phyloP scores from a whole-genome alignment of 2,888 invertebrate species.

The Andricus quercusramuli region DNA sequence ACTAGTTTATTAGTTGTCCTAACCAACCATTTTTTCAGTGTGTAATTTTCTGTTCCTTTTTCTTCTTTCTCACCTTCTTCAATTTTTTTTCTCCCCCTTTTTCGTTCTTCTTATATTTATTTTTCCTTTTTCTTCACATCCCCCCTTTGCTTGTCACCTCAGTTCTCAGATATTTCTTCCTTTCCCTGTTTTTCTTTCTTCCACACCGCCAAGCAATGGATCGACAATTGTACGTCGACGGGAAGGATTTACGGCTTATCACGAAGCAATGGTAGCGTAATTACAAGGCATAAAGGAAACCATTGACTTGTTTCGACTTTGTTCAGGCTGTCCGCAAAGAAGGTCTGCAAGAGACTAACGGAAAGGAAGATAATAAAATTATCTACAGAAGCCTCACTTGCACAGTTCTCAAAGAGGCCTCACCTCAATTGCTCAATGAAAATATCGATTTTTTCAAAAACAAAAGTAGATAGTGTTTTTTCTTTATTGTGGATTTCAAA shows the following conservation, averaged over 20 bases:
- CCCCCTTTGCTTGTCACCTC: conserved; percentile 7
- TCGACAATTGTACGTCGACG: conserved; percentile 28
- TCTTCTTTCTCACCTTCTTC: background rate
- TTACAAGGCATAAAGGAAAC: conserved; percentile 31
- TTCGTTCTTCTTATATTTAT: conserved; percentile 24
- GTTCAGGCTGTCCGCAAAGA: conserved; percentile 13
- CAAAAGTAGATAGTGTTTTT: background rate
- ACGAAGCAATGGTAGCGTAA: conserved; percentile 24
- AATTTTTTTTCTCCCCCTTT: conserved; percentile 41
- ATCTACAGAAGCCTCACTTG: background rate
- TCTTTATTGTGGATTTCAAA: background rate
- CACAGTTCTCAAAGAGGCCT: conserved; percentile 4
- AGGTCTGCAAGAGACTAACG: background rate
- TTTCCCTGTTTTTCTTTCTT: conserved; percentile 1
- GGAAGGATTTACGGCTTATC: conserved; percentile 40
- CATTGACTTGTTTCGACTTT: conserved; percentile 34
- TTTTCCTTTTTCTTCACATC: background rate
- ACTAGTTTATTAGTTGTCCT: no score
- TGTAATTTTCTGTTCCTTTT: background rate
- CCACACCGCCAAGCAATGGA: conserved; percentile 34
- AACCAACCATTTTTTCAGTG: no score
- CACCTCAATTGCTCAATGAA: background rate
- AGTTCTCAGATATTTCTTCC: conserved; percentile 32
- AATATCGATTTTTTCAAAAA: background rate
- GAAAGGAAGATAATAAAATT: conserved; percentile 15